phyloP scores from a whole-genome alignment of 2,797 vertebrate species.

The Fratercula arctica region DNA sequence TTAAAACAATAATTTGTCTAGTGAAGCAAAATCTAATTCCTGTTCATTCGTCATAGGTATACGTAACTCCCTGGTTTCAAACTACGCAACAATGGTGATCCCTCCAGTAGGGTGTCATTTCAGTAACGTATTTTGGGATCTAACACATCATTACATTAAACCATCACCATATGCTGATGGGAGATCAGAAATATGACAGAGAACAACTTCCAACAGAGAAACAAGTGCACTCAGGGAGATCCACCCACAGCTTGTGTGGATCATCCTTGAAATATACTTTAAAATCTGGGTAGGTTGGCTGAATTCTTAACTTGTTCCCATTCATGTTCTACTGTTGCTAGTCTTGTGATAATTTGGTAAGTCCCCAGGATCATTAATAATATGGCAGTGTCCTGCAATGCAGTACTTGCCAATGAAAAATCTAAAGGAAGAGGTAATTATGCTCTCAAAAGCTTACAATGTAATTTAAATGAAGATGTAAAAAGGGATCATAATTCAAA shows the following conservation, averaged over 20 bases:
- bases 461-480: conserved; percentile 2
- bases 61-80: neutral
- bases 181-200: neutral
- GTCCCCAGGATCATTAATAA: neutral
- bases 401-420: neutral
- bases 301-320: neutral
- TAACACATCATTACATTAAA: neutral
- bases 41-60: neutral
- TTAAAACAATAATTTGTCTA: neutral
- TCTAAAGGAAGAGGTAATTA: neutral
- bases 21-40: neutral
- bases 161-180: neutral
- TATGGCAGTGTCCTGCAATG: neutral
- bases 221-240: neutral
- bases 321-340: neutral
- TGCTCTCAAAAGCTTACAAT: neutral
- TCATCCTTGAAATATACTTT: neutral
- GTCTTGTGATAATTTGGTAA: neutral
- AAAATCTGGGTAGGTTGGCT: neutral
- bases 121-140: neutral
- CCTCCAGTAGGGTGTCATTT: neutral
- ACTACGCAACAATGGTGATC: neutral
- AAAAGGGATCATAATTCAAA: neutral
- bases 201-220: neutral
- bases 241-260: neutral